Conservation (phyloP, 1,140 invertebrate genomes). For the Trichomalopsis sarcophagae region DNA sequence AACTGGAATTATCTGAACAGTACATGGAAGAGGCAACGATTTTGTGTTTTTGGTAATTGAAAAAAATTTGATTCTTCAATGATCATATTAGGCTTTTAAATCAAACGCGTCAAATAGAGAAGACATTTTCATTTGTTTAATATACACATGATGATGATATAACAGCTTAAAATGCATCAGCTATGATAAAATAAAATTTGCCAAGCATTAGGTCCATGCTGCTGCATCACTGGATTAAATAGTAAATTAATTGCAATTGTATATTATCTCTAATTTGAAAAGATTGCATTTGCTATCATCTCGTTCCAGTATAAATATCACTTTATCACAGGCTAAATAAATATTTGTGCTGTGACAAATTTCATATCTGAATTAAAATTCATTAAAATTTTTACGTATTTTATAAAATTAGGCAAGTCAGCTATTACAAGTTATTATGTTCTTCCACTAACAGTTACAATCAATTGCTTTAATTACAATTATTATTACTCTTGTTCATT, state of each 20-base stretch:
- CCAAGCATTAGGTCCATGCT: background rate
- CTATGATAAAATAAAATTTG: slow-evolving; percentile 26
- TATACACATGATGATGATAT: background rate
- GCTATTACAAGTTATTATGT: slow-evolving; percentile 16
- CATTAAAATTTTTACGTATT: slow-evolving; percentile 4
- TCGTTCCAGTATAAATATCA: slow-evolving; percentile 37
- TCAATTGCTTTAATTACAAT: background rate
- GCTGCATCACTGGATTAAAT: slow-evolving; percentile 1
- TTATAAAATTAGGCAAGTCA: slow-evolving; percentile 46
- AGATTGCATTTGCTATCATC: slow-evolving; percentile 21
- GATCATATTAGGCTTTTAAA: background rate
- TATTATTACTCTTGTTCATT: slow-evolving; percentile 1
- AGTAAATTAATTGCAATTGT: slow-evolving; percentile 19
- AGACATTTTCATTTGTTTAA: background rate
- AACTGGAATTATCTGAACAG: slow-evolving; percentile 13
- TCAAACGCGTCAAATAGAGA: background rate
- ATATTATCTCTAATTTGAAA: slow-evolving; percentile 8
- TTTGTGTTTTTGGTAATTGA: slow-evolving; percentile 31
- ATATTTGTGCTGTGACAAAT: slow-evolving; percentile 44
- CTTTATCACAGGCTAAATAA: slow-evolving; percentile 48
- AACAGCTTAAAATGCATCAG: slow-evolving; percentile 30
- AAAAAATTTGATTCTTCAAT: background rate
- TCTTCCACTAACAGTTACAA: background rate
- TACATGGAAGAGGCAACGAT: slow-evolving; percentile 43
- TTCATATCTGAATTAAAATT: slow-evolving; percentile 27